These are phyloP conservation scores for Eudasyphora cyanicolor DNA, from an alignment of 2,888 invertebrate species.

Conservation along the genomic window DNA sequence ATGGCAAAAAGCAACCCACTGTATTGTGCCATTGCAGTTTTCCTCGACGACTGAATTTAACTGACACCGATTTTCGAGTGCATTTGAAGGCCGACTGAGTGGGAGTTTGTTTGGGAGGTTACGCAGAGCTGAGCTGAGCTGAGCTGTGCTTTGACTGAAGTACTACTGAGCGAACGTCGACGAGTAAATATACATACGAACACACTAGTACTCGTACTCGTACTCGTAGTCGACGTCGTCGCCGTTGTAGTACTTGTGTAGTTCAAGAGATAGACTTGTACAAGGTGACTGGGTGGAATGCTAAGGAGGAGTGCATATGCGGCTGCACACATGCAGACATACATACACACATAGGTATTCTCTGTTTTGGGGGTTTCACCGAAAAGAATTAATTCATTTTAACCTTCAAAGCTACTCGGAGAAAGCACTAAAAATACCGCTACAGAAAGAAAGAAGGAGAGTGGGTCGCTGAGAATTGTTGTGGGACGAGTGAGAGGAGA, in stretches of 20 bases:
- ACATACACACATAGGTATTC: no score
- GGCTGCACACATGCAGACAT: no score
- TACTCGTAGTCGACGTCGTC: no score
- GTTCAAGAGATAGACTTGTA: constrained; percentile 49
- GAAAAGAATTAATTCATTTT: not conserved
- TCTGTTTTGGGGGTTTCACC: not conserved
- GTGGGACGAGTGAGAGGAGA: not conserved
- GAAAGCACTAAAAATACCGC: not conserved
- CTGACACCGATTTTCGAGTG: constrained; percentile 40
- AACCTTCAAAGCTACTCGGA: constrained; percentile 19
- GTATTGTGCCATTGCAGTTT: not conserved
- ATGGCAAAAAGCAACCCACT: not conserved
- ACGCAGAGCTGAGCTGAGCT: no score
- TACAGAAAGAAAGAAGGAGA: not conserved
- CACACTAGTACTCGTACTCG: not conserved
- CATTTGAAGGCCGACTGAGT: constrained; percentile 46
- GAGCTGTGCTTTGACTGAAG: not conserved
- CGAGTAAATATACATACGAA: not conserved
- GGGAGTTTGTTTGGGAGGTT: constrained; percentile 51
- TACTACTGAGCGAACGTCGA: no score
- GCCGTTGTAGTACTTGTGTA: no score
- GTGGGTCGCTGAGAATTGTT: not conserved
- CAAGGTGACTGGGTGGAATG: constrained; percentile 50
- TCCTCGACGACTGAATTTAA: not conserved
- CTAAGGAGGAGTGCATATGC: not conserved